Base-by-base conservation (phyloP, 2,797 vertebrate species). In the Oreortyx pictus region DNA sequence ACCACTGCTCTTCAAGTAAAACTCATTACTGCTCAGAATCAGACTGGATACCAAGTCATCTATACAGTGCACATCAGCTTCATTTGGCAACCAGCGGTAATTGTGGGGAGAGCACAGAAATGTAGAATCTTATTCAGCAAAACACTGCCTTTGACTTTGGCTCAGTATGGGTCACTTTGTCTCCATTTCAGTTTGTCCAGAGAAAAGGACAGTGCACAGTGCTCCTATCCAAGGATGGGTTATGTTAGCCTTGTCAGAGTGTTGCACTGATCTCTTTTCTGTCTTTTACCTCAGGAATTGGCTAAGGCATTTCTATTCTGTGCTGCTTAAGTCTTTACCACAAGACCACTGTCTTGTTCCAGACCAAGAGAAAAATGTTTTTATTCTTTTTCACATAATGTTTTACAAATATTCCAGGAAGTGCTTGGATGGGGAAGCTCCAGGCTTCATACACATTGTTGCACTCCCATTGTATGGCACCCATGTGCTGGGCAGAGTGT, bases 351-450 rank as follows among this genome's bases (percentile, higher is more conserved):
- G 59, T 59, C 68, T 9, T 14, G 50, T 35, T 79, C 56, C 60
- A 78, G 72, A 84, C 41, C 4, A 27, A 39, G 24, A 82, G 62
- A 86, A 78, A 89, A 92, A 61, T 12, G 41, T 35, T 71, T 77
- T n/a, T 57, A 78, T 68, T 17, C 6, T 88, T 86, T 75, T 73
- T 47, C 85, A 81, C 37, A 56, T 7, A 22, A 4, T 68, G 23
- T 64, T 71, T 82, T 82, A 61, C 41, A n/a, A 10, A 17, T 19
- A 37, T 8, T 60, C 14, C 41, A 65, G 57, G 33, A 90, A 0
- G 1, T 46, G 46, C 64, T 49, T 67, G 23, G 18, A 14, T 46
- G 75, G 29, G 80, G 59, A 68, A 90, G 67, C 33, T 71, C 49
- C 39, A 23, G 20, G 49, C 14, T 41, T 54, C 37, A 17, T 46